These are phyloP conservation scores for Procavia capensis DNA, from an alignment of 2,113 vertebrate genomes.

Conservation along the genomic window DNA sequence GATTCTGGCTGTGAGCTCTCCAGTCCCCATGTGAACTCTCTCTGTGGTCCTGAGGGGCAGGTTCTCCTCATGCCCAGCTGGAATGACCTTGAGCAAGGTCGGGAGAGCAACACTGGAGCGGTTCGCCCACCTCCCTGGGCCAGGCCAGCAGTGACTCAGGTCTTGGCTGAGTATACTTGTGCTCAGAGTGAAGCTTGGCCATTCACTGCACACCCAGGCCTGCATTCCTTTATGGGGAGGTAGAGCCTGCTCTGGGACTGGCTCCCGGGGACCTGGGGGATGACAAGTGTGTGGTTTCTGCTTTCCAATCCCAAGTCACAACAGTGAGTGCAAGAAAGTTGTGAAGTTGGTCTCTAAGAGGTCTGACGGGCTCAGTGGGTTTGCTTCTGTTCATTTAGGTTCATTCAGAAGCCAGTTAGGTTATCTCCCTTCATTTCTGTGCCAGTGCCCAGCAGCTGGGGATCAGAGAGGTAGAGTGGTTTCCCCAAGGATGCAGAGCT, in stretches of 20 bases:
- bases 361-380: background rate
- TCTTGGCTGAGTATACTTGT: slow-evolving; percentile 11
- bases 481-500: slow-evolving; percentile 56
- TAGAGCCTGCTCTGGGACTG: background rate
- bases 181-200: slow-evolving; percentile 52
- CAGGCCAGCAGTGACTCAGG: slow-evolving; percentile 72
- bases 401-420: background rate
- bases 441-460: background rate
- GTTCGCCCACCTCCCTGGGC: slow-evolving; percentile 55
- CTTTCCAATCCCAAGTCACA: background rate
- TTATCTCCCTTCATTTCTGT: background rate
- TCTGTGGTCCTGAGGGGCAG: background rate
- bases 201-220: background rate
- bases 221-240: background rate
- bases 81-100: slow-evolving; percentile 62
- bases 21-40: background rate
- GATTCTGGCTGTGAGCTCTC: background rate
- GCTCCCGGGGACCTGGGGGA: slow-evolving; percentile 56
- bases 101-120: background rate
- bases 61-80: background rate
- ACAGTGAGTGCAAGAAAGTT: background rate
- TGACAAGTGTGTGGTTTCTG: slow-evolving; percentile 52
- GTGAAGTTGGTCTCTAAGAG: background rate
- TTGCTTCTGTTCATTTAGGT: slow-evolving; percentile 32
- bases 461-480: slow-evolving; percentile 46